Conservation (phyloP, 2,113 vertebrate species). For the Cercopithecus mona region DNA sequence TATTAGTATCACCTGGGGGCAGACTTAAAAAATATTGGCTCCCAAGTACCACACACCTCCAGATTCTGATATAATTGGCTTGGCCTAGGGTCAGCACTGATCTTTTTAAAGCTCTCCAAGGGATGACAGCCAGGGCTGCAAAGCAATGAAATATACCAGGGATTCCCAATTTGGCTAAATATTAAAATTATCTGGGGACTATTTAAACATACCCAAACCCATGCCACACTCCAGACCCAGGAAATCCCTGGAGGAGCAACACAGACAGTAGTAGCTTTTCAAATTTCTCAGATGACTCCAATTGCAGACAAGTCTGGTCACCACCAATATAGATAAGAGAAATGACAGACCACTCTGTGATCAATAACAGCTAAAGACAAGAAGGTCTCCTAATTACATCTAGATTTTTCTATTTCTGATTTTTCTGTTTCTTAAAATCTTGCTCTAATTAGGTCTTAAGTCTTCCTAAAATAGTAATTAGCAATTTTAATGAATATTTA, state of each 20-base stretch:
- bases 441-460: neutral
- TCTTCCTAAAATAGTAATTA: neutral
- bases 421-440: constrained; percentile 37
- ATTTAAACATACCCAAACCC: neutral
- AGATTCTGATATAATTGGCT: neutral
- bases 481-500: neutral
- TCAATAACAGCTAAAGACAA: neutral
- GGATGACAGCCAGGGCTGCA: neutral
- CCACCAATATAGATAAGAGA: neutral
- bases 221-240: neutral
- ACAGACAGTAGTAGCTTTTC: neutral
- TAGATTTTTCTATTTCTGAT: constrained; percentile 4
- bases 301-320: neutral
- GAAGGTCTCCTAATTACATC: neutral
- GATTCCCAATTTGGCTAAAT: neutral
- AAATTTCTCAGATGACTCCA: neutral
- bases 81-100: neutral
- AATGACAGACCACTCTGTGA: neutral
- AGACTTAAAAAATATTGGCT: neutral
- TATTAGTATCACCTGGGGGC: neutral
- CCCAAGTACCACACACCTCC: neutral
- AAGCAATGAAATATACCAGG: neutral
- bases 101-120: neutral
- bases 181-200: neutral
- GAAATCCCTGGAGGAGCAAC: neutral